Evolutionary conservation across 2,888 invertebrate species (phyloP), one percentile per base, ranked within the genome.

Genomic region (Lithophane semibrunnea): DNA sequence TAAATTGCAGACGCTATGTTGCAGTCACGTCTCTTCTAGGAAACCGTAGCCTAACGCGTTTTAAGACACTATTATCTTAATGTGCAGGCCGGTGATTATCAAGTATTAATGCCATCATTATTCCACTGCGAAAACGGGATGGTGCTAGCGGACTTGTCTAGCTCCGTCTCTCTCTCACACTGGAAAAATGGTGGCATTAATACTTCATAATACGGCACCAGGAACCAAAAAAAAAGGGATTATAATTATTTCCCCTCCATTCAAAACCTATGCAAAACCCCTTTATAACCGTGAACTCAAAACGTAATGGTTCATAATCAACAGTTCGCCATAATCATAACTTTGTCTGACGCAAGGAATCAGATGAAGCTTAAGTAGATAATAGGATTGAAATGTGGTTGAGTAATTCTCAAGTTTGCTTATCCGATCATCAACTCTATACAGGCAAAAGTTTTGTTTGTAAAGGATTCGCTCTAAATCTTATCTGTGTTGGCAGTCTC

Each of bases 321-420:
- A 63, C 37, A 12, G 12, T 63, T 37, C 3, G 21, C 37, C 3
- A 12, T 3, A 21, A 64, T 9, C 42, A n/a, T 42, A 42, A 42
- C 63, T 42, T n/a, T 42, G 5, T 16, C 29, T 8, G 66, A 52
- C 4, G 29, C 8, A 64, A 42, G 8, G 42, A n/a, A 29, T 67
- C 29, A 8, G 13, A 29, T 7, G 3, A 3, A 13, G 12, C 8
- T 66, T 21, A 29, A 66, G 8, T 37, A 29, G 66, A 18, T 66
- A 29, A 49, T 29, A 29, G 49, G 61, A 61, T 61, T 42, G 13
- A 21, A 21, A 13, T 42, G 64, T 13, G 64, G 64, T 64, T 13
- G n/a, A 64, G n/a, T 64, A n/a, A 64, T 42, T 42, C 37, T n/a
- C 21, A 37, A 54, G 29, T 68, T 68, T 54, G n/a, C 37, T 37